A percentile compares a stretch with the other conserved stretches of the same genome.
Conservation (phyloP, 1,140 invertebrate species). For the Drosophila trapezifrons region DNA sequence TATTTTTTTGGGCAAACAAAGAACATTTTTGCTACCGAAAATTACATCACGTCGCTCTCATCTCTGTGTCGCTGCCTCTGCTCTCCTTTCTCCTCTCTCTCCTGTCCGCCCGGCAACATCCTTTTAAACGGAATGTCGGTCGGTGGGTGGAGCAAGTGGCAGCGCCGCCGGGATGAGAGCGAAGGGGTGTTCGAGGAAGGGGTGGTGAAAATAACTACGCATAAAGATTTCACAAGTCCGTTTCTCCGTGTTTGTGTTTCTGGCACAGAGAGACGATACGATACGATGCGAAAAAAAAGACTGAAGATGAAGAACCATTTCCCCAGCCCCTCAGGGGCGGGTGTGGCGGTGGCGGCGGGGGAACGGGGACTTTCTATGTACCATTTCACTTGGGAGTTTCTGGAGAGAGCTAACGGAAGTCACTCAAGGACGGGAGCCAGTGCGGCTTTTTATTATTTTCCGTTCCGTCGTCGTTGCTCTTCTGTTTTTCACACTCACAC, state of each 20-base stretch:
- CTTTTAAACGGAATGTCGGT: conserved; percentile 53
- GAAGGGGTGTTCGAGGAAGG: conserved; percentile 7
- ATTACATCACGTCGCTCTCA: conserved; percentile 66
- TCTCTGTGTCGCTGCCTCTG: conserved; percentile 15
- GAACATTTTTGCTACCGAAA: conserved; percentile 63
- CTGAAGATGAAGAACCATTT: conserved; percentile 17
- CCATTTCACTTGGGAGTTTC: conserved; percentile 27
- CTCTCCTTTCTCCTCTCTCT: conserved; percentile 6
- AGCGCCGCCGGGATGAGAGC: conserved; percentile 1
- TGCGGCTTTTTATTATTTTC: conserved; percentile 53
- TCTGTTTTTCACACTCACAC: conserved; percentile 38
- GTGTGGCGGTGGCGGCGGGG: conserved; percentile 15
- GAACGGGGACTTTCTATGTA: conserved; percentile 10
- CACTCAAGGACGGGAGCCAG: conserved; percentile 44
- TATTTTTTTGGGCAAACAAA: conserved; percentile 68
- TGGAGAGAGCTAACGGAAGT: conserved; percentile 28
- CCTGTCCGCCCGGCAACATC: conserved; percentile 44
- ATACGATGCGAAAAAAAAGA: conserved; percentile 6
- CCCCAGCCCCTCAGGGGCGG: conserved; percentile 2
- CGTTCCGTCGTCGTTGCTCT: conserved; percentile 18
- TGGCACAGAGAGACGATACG: conserved; percentile 17
- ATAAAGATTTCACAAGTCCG: conserved; percentile 27
- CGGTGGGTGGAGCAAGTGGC: conserved; percentile 46
- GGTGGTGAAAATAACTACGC: conserved; percentile 53
- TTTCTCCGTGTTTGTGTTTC: conserved; percentile 7